Evolutionary conservation across 1,140 invertebrate species (phyloP).

Genomic region (Aphelenchoides fujianensis): DNA sequence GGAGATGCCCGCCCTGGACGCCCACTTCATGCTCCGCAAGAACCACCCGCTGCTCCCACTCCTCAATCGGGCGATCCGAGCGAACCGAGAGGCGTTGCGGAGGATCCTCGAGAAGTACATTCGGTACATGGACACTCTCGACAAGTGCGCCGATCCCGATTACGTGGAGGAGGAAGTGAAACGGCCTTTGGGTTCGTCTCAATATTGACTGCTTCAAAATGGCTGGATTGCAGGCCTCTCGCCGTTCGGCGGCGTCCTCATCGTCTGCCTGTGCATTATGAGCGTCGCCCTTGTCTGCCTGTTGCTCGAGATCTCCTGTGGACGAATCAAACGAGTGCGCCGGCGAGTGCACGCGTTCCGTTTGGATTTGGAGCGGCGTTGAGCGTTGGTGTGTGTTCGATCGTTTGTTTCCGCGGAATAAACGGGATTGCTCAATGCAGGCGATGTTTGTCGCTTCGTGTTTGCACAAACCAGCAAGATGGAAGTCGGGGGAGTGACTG

Average conservation of each 20-base stretch:
- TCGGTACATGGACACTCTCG: not conserved
- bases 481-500: too few relatives aligned
- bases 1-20: not conserved
- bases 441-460: too few relatives aligned
- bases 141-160: not conserved
- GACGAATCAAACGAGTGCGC: not conserved
- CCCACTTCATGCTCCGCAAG: conserved; percentile 1
- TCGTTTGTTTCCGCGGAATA: too few relatives aligned
- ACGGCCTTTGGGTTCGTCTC: not conserved
- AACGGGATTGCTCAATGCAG: too few relatives aligned
- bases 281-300: not conserved
- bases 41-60: not conserved
- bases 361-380: not conserved
- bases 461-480: too few relatives aligned
- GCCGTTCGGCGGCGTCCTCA: not conserved
- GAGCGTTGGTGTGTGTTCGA: not conserved
- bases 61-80: not conserved
- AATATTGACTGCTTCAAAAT: not conserved
- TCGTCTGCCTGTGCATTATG: not conserved
- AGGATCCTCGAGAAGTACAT: conserved; percentile 5
- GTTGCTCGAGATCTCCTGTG: not conserved
- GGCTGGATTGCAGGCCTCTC: not conserved
- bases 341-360: not conserved
- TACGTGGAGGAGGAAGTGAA: not conserved
- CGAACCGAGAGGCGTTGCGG: not conserved